Conservation (phyloP, 2,797 vertebrate species). For the Channallabes apus region DNA sequence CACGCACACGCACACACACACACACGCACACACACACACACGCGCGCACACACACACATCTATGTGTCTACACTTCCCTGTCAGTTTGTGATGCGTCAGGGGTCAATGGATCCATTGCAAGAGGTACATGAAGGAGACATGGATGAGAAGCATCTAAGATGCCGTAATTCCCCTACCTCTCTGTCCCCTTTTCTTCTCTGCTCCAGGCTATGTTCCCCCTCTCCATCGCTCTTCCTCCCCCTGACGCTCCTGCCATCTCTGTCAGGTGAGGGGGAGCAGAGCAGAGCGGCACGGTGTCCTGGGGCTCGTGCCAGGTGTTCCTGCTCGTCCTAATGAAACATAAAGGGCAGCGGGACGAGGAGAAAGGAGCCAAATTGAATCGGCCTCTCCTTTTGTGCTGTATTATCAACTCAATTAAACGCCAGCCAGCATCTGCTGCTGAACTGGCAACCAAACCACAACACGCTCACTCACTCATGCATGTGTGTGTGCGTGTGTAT, state of each 20-base stretch:
- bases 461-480: constrained; percentile 48
- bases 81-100: constrained; percentile 72
- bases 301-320: constrained; percentile 69
- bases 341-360: constrained; percentile 64
- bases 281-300: constrained; percentile 55
- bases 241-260: constrained; percentile 49
- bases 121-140: constrained; percentile 53
- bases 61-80: constrained; percentile 65
- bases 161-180: constrained; percentile 28
- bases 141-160: constrained; percentile 55
- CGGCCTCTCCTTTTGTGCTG: constrained; percentile 64
- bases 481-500: constrained; percentile 41
- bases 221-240: constrained; percentile 37
- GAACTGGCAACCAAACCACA: constrained; percentile 57
- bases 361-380: constrained; percentile 65
- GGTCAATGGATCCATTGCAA: constrained; percentile 63
- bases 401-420: constrained; percentile 79
- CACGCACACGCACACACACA: too few relatives aligned
- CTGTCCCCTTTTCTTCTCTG: constrained; percentile 35
- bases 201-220: constrained; percentile 50
- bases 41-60: constrained; percentile 18
- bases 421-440: constrained; percentile 72
- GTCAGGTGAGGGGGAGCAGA: constrained; percentile 50
- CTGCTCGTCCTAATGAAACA: constrained; percentile 67
- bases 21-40: constrained; percentile 15